phyloP scores from a whole-genome alignment of 2,797 vertebrate genomes.

The Pangasius krempfi region DNA sequence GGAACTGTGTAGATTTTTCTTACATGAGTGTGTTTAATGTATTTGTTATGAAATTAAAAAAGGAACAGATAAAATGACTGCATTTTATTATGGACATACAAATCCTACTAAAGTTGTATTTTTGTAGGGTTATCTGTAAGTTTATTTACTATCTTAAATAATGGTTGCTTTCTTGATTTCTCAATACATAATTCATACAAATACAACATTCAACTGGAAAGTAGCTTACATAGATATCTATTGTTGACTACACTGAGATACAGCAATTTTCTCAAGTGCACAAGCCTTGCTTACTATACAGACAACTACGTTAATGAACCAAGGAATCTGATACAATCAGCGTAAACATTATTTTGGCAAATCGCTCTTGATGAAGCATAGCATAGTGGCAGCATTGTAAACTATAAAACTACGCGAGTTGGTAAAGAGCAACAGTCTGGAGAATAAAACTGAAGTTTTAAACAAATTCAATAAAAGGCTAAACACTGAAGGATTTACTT shows the following conservation, averaged over 20 bases:
- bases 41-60: constrained; percentile 81
- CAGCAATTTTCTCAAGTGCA: neutral
- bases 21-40: constrained; percentile 80
- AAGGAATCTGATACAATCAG: constrained; percentile 62
- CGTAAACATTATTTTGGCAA: constrained; percentile 77
- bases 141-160: neutral
- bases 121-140: neutral
- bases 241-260: constrained; percentile 17
- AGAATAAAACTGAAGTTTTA: neutral
- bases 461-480: constrained; percentile 13
- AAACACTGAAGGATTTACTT: constrained; percentile 20
- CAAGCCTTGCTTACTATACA: constrained; percentile 31
- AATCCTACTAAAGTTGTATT: neutral
- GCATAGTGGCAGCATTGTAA: constrained; percentile 18
- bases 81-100: constrained; percentile 34
- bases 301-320: constrained; percentile 21
- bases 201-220: constrained; percentile 17
- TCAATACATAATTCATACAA: neutral
- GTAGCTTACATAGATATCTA: constrained; percentile 11
- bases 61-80: constrained; percentile 65
- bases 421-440: no score
- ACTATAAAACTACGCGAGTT: neutral
- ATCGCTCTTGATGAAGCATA: constrained; percentile 46
- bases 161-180: constrained; percentile 19
- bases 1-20: constrained; percentile 79